Evolutionary conservation across 2,797 vertebrate species (phyloP).

Genomic region (Catostomus latipinnis): DNA sequence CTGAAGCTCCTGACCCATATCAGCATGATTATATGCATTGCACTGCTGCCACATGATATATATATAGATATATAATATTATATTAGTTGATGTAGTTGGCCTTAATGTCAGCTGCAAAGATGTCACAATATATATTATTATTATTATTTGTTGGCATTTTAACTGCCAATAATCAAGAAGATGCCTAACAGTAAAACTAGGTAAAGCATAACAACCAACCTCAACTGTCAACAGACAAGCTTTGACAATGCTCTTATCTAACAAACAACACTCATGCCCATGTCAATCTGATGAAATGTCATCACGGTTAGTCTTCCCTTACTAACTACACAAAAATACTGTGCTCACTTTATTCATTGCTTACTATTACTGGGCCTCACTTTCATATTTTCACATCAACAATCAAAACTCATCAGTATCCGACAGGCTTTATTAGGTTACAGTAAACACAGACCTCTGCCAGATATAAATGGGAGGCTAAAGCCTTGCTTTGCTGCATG

Average conservation of each 20-base stretch:
- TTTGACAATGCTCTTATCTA: slow-evolving; percentile 58
- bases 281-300: slow-evolving; percentile 51
- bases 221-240: slow-evolving; percentile 19
- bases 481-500: not conserved
- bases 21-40: too few species aligned
- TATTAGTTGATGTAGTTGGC: too few species aligned
- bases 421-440: slow-evolving; percentile 56
- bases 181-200: slow-evolving; percentile 22
- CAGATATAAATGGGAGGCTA: slow-evolving; percentile 23
- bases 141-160: too few species aligned
- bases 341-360: not conserved
- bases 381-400: slow-evolving; percentile 49
- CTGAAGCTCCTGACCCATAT: too few species aligned
- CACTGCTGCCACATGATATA: too few species aligned
- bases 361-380: slow-evolving; percentile 18
- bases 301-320: slow-evolving; percentile 33
- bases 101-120: too few species aligned
- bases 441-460: slow-evolving; percentile 48
- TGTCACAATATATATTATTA: too few species aligned
- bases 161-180: slow-evolving; percentile 1
- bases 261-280: slow-evolving; percentile 44
- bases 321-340: slow-evolving; percentile 36
- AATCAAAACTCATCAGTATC: slow-evolving; percentile 51
- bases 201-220: slow-evolving; percentile 46
- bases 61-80: not conserved